These are phyloP conservation scores for Melanostoma mellinum DNA, from an alignment of 2,888 invertebrate species.

Conservation along the genomic window DNA sequence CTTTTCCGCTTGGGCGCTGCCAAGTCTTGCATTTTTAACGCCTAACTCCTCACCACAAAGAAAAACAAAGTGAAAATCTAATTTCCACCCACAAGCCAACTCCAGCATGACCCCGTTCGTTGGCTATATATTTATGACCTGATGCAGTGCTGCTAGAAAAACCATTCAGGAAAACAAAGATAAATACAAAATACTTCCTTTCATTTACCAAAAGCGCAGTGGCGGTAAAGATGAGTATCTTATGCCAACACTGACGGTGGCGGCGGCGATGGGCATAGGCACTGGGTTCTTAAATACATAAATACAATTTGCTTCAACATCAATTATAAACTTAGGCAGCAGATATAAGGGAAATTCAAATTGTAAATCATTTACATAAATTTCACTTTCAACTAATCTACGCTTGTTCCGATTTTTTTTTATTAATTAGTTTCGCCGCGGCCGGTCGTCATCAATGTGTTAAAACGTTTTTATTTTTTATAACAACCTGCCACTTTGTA, in stretches of 20 bases:
- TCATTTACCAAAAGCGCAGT: conserved; percentile 7
- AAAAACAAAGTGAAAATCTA: conserved; percentile 56
- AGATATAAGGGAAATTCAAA: conserved; percentile 29
- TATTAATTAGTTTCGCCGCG: conserved; percentile 39
- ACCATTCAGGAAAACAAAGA: conserved; percentile 24
- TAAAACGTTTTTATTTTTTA: conserved; percentile 43
- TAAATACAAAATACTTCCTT: conserved; percentile 16
- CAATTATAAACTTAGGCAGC: background rate
- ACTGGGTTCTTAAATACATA: conserved; percentile 18
- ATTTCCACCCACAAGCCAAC: conserved; percentile 56
- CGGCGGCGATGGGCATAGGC: conserved; percentile 14
- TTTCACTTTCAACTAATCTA: conserved; percentile 46
- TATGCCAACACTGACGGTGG: conserved; percentile 14
- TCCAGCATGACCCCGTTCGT: conserved; percentile 51
- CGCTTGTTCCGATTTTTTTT: conserved; percentile 18
- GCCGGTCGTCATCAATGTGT: conserved; percentile 42
- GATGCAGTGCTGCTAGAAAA: conserved; percentile 13
- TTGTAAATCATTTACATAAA: conserved; percentile 33
- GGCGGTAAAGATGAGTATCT: conserved; percentile 9
- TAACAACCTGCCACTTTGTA: conserved; percentile 13
- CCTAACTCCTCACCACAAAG: conserved; percentile 30
- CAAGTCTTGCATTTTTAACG: conserved; percentile 43
- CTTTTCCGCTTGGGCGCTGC: conserved; percentile 60
- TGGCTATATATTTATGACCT: conserved; percentile 18
- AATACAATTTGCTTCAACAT: conserved; percentile 15